Conservation (phyloP, 2,888 invertebrate species). For the Ophion ventricosus region DNA sequence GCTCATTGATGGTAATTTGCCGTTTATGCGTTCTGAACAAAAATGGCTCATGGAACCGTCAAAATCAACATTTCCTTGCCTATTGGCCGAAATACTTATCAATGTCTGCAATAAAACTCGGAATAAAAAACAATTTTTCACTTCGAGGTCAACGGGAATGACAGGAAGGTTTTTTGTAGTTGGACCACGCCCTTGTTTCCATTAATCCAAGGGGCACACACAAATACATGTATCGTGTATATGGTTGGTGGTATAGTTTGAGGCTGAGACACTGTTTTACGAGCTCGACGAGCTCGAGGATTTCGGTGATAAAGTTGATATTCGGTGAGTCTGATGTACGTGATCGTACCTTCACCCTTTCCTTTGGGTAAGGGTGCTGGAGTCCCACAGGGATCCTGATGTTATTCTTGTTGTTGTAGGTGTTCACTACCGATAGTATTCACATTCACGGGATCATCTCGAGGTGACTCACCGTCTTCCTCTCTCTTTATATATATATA, state of each 20-base stretch:
- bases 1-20: too few species aligned
- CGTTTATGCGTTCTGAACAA: too few species aligned
- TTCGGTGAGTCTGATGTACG: conserved; percentile 50
- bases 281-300: conserved; percentile 58
- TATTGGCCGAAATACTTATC: too few species aligned
- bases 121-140: neutral
- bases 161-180: neutral
- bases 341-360: conserved; percentile 37
- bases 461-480: conserved; percentile 32
- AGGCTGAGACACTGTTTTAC: conserved; percentile 45
- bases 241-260: conserved; percentile 9
- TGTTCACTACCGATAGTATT: conserved; percentile 63
- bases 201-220: conserved; percentile 5
- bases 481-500: too few species aligned
- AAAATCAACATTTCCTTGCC: too few species aligned
- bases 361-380: conserved; percentile 12
- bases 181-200: neutral
- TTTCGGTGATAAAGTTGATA: conserved; percentile 57
- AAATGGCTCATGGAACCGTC: too few species aligned
- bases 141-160: too few species aligned
- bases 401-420: conserved; percentile 55
- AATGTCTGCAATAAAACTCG: too few species aligned
- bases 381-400: conserved; percentile 33
- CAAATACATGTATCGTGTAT: conserved; percentile 3
- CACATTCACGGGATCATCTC: conserved; percentile 59